Evolutionary conservation across 2,888 invertebrate genomes (phyloP), one percentile per base, ranked within the genome.

Genomic region (Alitta virens): DNA sequence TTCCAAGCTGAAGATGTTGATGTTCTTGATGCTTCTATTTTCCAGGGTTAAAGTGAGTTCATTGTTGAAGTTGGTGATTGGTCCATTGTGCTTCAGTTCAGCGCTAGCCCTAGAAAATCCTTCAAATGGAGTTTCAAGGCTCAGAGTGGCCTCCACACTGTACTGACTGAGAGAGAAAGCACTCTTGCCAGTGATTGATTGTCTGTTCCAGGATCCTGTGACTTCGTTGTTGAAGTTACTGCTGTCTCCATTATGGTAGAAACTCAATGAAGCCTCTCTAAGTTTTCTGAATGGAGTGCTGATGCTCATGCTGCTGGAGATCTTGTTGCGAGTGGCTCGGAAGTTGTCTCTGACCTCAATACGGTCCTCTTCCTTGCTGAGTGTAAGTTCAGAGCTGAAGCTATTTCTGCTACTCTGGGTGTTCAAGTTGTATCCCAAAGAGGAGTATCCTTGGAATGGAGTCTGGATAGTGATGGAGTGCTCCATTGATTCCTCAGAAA

Each of bases 381-480:
- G 46, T n/a, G 46, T 46, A 3, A 46, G n/a, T 16, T 46, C 7
- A 46, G 46, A 46, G n/a, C n/a, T 46, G 46, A 46, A 16, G n/a
- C 21, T 16, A 21, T 46, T 46, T 21, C 52, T 23, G 12, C 7
- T 7, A 7, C 12, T 33, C 12, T 33, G 33, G 12, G 33, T 12
- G 18, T 56, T 66, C 52, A 64, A 40, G 9, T 18, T 59, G 56
- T 58, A 25, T 40, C 54, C 52, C 33, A 65, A 2, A 23, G 51
- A 38, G 27, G 54, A 55, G 33, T 58, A 56, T n/a, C 40, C 52
- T 14, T 26, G 38, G 55, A 60, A 64, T 5, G 68, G 68, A 42
- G 60, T 68, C n/a, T 33, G 33, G 33, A 33, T 12, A 33, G 33
- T 33, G 7, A 33, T 12, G 12, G 33, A 33, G 33, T 33, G 33